phyloP scores from a whole-genome alignment of 2,113 vertebrate species.

The Hucho hucho region DNA sequence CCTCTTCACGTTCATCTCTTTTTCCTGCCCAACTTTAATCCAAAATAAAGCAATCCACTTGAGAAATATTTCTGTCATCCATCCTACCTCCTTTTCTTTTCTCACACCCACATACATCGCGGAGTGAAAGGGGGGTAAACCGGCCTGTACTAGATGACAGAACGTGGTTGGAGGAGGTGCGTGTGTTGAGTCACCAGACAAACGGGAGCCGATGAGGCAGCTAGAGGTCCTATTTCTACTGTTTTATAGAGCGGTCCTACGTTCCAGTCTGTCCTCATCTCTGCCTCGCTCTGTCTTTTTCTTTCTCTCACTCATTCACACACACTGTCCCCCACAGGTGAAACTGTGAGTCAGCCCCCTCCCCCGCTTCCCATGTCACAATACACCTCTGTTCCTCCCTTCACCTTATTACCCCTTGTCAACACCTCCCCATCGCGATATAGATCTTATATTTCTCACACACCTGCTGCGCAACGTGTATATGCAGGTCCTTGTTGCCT shows the following conservation, averaged over 20 bases:
- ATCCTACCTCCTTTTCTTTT: background rate
- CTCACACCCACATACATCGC: background rate
- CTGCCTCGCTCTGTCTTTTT: too few species aligned
- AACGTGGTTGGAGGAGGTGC: background rate
- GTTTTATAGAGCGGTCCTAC: conserved; percentile 5
- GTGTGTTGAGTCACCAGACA: background rate
- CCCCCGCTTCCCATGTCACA: background rate
- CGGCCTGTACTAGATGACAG: too few species aligned
- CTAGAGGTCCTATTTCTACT: background rate
- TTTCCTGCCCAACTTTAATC: background rate
- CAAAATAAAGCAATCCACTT: background rate
- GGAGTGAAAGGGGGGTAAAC: too few species aligned
- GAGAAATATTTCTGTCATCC: background rate
- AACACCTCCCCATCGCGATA: background rate
- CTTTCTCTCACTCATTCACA: background rate
- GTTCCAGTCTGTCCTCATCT: background rate
- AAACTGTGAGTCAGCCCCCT: conserved; percentile 47
- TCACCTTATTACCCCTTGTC: background rate
- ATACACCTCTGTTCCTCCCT: background rate
- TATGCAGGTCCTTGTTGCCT: too few species aligned
- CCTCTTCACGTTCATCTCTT: background rate
- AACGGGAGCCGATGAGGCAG: background rate
- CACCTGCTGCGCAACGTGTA: too few species aligned
- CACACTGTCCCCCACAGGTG: conserved; percentile 15
- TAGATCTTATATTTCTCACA: background rate